A percentile compares a stretch with the other conserved stretches of the same genome.
These are phyloP conservation scores for Epinephelus cyanopodus DNA, from an alignment of 2,113 vertebrate genomes.

Conservation along the genomic window DNA sequence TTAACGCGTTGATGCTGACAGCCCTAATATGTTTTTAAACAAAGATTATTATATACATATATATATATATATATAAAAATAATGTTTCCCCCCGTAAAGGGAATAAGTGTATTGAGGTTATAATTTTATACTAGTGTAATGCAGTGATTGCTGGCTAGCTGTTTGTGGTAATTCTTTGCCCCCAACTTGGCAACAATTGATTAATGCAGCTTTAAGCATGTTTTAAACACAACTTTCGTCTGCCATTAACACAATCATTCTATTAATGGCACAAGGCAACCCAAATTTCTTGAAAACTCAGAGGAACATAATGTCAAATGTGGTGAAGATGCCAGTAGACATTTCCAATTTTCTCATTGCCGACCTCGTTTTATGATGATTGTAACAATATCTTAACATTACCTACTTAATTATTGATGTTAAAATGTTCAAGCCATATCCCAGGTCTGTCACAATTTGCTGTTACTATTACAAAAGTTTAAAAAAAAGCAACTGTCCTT, in stretches of 20 bases:
- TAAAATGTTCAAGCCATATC: slow-evolving; percentile 8
- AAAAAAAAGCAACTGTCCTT: too few species aligned
- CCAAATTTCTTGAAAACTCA: background rate
- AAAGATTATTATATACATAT: too few species aligned
- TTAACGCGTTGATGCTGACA: too few species aligned
- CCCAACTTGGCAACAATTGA: background rate
- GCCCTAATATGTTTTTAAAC: too few species aligned
- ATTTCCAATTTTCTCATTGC: background rate
- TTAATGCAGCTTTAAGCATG: background rate
- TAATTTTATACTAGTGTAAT: background rate
- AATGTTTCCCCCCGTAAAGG: too few species aligned
- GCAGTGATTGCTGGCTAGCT: background rate
- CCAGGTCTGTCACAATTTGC: slow-evolving; percentile 1
- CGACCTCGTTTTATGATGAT: background rate
- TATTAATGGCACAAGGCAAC: background rate
- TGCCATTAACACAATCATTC: background rate
- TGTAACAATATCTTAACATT: background rate
- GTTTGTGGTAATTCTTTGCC: background rate
- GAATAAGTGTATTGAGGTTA: too few species aligned
- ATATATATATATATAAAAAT: too few species aligned
- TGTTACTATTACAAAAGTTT: background rate
- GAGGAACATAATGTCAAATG: background rate
- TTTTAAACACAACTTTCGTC: background rate
- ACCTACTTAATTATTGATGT: background rate
- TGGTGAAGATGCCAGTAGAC: background rate